A percentile compares a stretch with the other conserved stretches of the same genome.
These are phyloP conservation scores for Mastomys natalensis DNA, from an alignment of 2,113 vertebrate genomes.

Conservation along the genomic window DNA sequence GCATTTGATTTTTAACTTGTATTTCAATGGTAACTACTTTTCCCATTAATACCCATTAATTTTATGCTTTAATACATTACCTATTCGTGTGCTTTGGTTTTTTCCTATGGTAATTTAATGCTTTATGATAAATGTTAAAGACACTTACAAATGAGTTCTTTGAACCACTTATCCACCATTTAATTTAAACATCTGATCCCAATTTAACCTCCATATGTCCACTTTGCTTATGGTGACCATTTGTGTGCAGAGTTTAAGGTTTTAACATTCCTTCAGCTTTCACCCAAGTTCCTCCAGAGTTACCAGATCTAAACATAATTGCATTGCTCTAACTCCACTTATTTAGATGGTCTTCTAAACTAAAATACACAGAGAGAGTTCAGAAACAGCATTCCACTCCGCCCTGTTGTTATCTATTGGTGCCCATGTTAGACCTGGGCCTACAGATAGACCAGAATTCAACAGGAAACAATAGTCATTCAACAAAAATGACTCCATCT, in stretches of 20 bases:
- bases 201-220: conserved; percentile 36
- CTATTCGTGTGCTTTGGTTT: conserved; percentile 44
- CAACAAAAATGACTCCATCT: not conserved
- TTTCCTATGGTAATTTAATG: conserved; percentile 55
- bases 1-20: conserved; percentile 23
- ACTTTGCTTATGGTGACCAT: conserved; percentile 3
- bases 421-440: not conserved
- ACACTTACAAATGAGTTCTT: conserved; percentile 18
- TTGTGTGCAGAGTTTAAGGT: not conserved
- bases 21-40: conserved; percentile 53
- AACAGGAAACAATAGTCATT: not conserved
- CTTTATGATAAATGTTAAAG: conserved; percentile 35
- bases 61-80: conserved; percentile 61
- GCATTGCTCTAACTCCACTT: not conserved
- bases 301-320: not conserved
- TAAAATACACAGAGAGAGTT: not conserved
- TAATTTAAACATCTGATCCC: conserved; percentile 1
- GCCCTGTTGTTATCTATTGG: not conserved
- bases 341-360: not conserved
- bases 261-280: not conserved
- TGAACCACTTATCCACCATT: conserved; percentile 44
- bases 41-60: conserved; percentile 38
- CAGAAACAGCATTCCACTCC: not conserved
- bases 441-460: not conserved
- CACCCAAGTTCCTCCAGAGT: not conserved